A percentile compares a stretch with the other conserved stretches of the same genome.
phyloP scores from a whole-genome alignment of 2,113 vertebrate species.

The Coracopsis vasa region DNA sequence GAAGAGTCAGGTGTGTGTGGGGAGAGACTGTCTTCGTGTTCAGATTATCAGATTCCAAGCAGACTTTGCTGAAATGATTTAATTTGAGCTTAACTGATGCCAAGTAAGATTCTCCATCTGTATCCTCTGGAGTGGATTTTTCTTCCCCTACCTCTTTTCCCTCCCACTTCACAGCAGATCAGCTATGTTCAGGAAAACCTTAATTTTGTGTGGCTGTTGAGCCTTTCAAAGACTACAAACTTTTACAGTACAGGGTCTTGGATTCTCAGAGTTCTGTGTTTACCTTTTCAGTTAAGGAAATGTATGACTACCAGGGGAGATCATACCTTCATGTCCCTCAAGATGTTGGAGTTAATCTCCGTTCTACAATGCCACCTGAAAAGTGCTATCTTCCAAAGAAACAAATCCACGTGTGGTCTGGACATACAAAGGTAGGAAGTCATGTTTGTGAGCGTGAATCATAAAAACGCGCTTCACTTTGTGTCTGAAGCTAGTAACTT shows the following conservation, averaged over 20 bases:
- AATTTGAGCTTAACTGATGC: background rate
- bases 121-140: background rate
- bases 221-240: background rate
- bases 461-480: background rate
- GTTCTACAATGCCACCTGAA: conserved; percentile 87
- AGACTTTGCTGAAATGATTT: background rate
- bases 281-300: conserved; percentile 89
- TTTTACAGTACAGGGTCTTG: background rate
- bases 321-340: conserved; percentile 97
- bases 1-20: background rate
- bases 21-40: background rate
- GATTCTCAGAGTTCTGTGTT: background rate
- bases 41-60: background rate
- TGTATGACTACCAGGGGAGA: conserved; percentile 97
- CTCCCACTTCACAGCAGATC: background rate
- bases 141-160: background rate
- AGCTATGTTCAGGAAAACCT: background rate
- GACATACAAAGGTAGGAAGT: conserved; percentile 91
- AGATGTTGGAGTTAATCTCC: conserved; percentile 95
- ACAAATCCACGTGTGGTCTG: conserved; percentile 97
- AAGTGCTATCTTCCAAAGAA: conserved; percentile 99
- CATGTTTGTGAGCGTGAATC: background rate
- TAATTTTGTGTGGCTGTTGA: background rate
- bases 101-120: background rate
- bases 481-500: background rate